phyloP scores from a whole-genome alignment of 2,888 invertebrate genomes.

The Apomyelois bistriatella region DNA sequence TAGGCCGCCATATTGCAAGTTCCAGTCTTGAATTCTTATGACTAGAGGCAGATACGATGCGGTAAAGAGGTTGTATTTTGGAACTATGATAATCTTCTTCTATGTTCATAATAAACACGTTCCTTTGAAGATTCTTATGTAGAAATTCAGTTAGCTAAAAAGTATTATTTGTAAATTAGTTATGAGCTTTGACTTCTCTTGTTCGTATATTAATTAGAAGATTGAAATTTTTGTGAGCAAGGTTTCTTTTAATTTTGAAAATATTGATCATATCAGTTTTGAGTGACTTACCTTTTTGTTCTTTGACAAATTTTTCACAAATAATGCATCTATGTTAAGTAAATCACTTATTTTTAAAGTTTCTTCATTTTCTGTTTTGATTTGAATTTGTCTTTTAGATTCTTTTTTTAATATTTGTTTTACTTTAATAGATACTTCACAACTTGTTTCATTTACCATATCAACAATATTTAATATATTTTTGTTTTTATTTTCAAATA shows the following conservation, averaged over 20 bases:
- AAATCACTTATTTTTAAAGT: constrained; percentile 17
- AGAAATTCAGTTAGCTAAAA: constrained; percentile 32
- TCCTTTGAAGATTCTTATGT: constrained; percentile 24
- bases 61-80: constrained; percentile 25
- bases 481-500: constrained; percentile 36
- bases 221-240: too few relatives aligned
- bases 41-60: constrained; percentile 27
- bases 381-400: constrained; percentile 19
- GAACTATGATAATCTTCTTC: constrained; percentile 20
- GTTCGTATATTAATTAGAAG: not conserved
- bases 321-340: constrained; percentile 25
- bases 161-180: not conserved
- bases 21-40: constrained; percentile 23
- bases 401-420: constrained; percentile 19
- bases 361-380: not conserved
- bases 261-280: not conserved
- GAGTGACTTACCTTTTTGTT: constrained; percentile 32
- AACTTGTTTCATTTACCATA: constrained; percentile 21
- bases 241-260: too few relatives aligned
- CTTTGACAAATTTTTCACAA: constrained; percentile 27
- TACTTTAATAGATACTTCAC: constrained; percentile 20
- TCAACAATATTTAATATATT: constrained; percentile 29
- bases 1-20: constrained; percentile 33
- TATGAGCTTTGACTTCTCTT: too few relatives aligned
- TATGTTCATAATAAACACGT: constrained; percentile 33